A percentile compares a stretch with the other conserved stretches of the same genome.
These are phyloP conservation scores for Erannis defoliaria DNA, from an alignment of 2,888 invertebrate species.

Conservation along the genomic window DNA sequence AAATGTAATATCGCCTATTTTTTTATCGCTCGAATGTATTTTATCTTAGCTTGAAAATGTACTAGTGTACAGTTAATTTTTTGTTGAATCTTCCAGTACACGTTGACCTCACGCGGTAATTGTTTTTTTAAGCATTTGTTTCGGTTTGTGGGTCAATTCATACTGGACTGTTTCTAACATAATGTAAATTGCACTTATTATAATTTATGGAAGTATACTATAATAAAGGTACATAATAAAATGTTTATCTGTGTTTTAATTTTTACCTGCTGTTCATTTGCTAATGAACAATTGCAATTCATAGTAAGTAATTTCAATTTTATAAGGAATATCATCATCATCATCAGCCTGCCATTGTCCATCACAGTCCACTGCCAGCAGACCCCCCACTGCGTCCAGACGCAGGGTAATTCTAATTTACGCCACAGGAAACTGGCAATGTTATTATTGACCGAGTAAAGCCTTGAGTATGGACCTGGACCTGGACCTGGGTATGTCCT, in stretches of 20 bases:
- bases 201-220: constrained; percentile 11
- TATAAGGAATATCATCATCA: no score
- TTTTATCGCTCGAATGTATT: constrained; percentile 59
- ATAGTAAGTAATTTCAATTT: no score
- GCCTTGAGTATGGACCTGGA: no score
- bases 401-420: no score
- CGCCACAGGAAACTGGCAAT: no score
- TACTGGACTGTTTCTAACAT: constrained; percentile 7
- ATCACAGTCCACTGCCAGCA: no score
- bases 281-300: no score
- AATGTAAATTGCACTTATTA: constrained; percentile 32
- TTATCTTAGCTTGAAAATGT: constrained; percentile 42
- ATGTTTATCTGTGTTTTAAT: constrained; percentile 7
- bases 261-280: background rate
- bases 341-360: no score
- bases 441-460: no score
- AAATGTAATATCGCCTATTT: constrained; percentile 54
- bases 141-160: constrained; percentile 1
- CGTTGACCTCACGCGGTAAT: constrained; percentile 1
- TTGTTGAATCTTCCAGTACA: constrained; percentile 7
- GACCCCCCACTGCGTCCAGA: no score
- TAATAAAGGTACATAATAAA: constrained; percentile 16
- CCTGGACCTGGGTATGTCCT: no score
- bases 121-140: background rate
- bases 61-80: constrained; percentile 19